These are phyloP conservation scores for Phoebastria nigripes DNA, from an alignment of 2,797 vertebrate species.

Conservation along the genomic window DNA sequence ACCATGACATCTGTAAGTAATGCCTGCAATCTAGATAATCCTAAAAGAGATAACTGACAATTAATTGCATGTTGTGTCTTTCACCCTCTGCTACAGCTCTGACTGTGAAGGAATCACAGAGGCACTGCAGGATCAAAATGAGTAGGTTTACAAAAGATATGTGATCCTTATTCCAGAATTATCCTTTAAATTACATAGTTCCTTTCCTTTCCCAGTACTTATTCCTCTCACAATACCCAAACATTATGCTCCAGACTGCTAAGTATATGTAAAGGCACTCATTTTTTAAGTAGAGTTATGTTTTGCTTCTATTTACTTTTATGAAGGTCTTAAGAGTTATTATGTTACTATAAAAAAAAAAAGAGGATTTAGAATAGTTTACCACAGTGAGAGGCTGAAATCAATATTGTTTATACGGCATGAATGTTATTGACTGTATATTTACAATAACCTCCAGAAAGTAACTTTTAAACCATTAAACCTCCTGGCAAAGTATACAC, in stretches of 20 bases:
- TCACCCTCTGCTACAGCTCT: neutral
- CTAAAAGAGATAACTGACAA: neutral
- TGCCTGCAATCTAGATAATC: neutral
- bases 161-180: neutral
- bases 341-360: neutral
- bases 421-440: neutral
- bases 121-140: neutral
- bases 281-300: neutral
- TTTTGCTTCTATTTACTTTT: slow-evolving; percentile 12
- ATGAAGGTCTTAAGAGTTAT: slow-evolving; percentile 5
- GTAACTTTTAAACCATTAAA: slow-evolving; percentile 47
- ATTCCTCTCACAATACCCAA: neutral
- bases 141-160: neutral
- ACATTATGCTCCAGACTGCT: neutral
- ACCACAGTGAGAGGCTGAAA: slow-evolving; percentile 1
- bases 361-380: slow-evolving; percentile 17
- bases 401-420: slow-evolving; percentile 30
- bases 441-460: slow-evolving; percentile 46
- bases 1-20: neutral
- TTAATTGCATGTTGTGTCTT: neutral
- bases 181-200: neutral
- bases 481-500: neutral
- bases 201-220: neutral
- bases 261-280: neutral
- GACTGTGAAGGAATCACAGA: neutral